Percentiles rank a stretch among this genome's conserved stretches.
phyloP scores from a whole-genome alignment of 2,113 vertebrate species.

The Phrynocephalus versicolor region DNA sequence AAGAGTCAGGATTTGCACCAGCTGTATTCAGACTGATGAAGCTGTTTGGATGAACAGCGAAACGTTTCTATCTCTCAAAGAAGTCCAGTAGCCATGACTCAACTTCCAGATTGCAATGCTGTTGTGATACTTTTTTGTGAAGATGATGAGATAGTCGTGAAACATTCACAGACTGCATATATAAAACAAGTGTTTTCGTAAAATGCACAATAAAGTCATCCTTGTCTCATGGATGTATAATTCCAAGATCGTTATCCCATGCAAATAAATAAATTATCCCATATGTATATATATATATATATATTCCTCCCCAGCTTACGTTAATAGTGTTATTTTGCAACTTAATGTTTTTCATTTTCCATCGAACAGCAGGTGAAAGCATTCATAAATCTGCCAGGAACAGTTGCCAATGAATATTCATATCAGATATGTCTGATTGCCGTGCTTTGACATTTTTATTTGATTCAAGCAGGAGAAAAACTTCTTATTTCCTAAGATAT shows the following conservation, averaged over 20 bases:
- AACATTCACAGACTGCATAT: constrained; percentile 61
- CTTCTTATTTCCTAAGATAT: constrained; percentile 73
- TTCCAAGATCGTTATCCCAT: constrained; percentile 70
- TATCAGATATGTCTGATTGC: constrained; percentile 79
- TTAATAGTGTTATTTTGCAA: constrained; percentile 82
- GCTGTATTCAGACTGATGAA: no score
- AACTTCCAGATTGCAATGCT: constrained; percentile 3
- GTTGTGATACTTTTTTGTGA: background rate
- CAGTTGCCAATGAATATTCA: constrained; percentile 89
- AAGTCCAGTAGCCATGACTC: no score
- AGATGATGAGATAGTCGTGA: constrained; percentile 57
- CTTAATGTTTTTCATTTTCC: constrained; percentile 75
- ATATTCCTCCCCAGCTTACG: constrained; percentile 74
- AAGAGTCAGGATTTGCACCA: no score
- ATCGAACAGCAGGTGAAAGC: constrained; percentile 82
- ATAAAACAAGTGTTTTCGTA: constrained; percentile 74
- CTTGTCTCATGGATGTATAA: constrained; percentile 69
- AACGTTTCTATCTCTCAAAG: no score
- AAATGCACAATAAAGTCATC: constrained; percentile 68
- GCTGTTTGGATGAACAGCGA: no score
- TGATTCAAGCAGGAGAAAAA: constrained; percentile 73
- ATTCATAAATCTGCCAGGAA: constrained; percentile 85
- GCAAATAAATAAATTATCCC: constrained; percentile 38
- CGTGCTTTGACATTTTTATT: constrained; percentile 82
- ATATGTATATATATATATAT: constrained; percentile 73